Percentiles rank a stretch among this genome's conserved stretches.
These are phyloP conservation scores for Mesorhabditis sp. DNA, from an alignment of 2,888 invertebrate species.

Conservation along the genomic window DNA sequence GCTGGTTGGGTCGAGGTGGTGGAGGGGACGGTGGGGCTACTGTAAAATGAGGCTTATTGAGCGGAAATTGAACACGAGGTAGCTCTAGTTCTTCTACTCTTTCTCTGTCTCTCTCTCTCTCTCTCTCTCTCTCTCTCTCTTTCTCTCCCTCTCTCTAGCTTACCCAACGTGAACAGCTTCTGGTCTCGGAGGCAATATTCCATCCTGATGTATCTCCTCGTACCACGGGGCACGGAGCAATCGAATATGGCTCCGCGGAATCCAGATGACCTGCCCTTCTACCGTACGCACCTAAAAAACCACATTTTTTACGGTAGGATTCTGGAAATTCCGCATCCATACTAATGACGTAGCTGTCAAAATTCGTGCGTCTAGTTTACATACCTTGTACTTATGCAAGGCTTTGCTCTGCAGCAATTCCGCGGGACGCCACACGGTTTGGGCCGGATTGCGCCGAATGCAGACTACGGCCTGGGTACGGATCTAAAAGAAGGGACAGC, in stretches of 20 bases:
- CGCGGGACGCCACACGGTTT: neutral
- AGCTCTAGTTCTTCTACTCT: too few relatives aligned
- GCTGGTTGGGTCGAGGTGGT: constrained; percentile 8
- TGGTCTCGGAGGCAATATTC: neutral
- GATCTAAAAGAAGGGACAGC: neutral
- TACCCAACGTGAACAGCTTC: neutral
- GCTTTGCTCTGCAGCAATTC: neutral
- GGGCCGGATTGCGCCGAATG: neutral
- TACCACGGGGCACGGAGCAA: constrained; percentile 91
- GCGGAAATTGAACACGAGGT: neutral
- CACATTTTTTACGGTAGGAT: too few relatives aligned
- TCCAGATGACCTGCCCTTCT: constrained; percentile 61
- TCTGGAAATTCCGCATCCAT: too few relatives aligned
- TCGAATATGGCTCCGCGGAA: constrained; percentile 83
- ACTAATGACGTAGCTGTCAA: neutral
- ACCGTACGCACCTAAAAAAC: constrained; percentile 17
- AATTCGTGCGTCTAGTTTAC: neutral
- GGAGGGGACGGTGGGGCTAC: neutral
- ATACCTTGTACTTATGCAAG: neutral
- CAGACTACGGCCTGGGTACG: neutral
- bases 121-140: too few relatives aligned
- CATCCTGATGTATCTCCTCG: constrained; percentile 73
- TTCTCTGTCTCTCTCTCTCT: too few relatives aligned
- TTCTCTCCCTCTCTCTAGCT: too few relatives aligned
- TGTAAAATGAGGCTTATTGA: neutral